phyloP scores from a whole-genome alignment of 2,113 vertebrate genomes.

The Clarias magur region DNA sequence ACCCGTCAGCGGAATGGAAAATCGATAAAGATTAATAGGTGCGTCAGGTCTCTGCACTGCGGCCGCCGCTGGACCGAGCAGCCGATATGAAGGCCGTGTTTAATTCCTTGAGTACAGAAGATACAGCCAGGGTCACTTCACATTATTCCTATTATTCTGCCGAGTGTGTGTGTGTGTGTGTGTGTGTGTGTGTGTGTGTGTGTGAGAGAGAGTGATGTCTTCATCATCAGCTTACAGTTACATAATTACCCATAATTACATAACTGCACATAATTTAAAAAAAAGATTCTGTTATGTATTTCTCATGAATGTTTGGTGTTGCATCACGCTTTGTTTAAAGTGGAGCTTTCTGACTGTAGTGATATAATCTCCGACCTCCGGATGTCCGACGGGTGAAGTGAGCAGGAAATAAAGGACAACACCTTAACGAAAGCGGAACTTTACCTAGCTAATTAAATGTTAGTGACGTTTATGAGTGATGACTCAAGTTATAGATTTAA shows the following conservation, averaged over 20 bases:
- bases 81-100: neutral
- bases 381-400: neutral
- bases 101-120: neutral
- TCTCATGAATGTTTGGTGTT: too few species aligned
- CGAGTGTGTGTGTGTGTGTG: neutral
- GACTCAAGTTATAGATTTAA: neutral
- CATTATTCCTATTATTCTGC: neutral
- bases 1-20: conserved; percentile 33
- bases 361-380: neutral
- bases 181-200: neutral
- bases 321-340: too few species aligned
- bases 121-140: neutral
- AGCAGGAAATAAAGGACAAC: neutral
- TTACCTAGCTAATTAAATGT: neutral
- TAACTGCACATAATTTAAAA: too few species aligned
- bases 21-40: conserved; percentile 42
- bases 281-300: too few species aligned
- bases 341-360: neutral
- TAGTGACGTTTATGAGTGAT: neutral
- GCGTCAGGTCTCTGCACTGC: conserved; percentile 22
- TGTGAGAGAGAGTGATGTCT: neutral
- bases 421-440: neutral
- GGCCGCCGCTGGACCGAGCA: neutral
- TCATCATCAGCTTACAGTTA: neutral
- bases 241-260: neutral